Conservation (phyloP, 2,888 invertebrate species). For the Nomada flava region DNA sequence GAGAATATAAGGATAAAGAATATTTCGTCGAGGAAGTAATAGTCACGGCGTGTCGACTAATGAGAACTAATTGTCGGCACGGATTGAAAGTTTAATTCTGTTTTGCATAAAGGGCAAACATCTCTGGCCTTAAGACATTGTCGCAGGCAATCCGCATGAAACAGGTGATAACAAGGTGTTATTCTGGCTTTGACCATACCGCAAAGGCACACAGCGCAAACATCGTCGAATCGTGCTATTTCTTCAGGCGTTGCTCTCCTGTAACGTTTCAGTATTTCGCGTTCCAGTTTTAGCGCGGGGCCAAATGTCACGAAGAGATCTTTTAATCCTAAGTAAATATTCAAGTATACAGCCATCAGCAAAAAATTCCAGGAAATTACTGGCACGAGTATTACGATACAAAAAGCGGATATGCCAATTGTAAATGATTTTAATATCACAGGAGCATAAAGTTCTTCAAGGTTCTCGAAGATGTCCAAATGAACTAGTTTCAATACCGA, state of each 20-base stretch:
- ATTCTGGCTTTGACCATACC: constrained; percentile 89
- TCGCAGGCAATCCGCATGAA: constrained; percentile 91
- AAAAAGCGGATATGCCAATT: constrained; percentile 86
- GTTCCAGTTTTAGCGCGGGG: constrained; percentile 86
- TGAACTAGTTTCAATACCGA: constrained; percentile 86
- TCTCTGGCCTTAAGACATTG: constrained; percentile 89
- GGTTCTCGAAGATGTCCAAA: constrained; percentile 88
- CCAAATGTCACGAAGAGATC: constrained; percentile 87
- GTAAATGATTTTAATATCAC: constrained; percentile 88
- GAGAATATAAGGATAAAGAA: no score
- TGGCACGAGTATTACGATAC: constrained; percentile 86
- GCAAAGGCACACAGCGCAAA: constrained; percentile 91
- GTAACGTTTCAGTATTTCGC: constrained; percentile 87
- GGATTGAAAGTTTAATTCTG: constrained; percentile 86
- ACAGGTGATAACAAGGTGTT: constrained; percentile 92
- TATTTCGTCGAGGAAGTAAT: no score
- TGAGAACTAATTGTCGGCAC: not conserved
- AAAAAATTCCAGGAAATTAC: constrained; percentile 87
- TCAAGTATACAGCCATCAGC: constrained; percentile 87
- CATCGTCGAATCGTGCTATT: constrained; percentile 89
- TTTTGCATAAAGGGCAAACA: constrained; percentile 91
- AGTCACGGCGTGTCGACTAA: not conserved
- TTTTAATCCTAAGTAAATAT: constrained; percentile 88
- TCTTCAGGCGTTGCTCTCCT: constrained; percentile 88
- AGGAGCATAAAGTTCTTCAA: constrained; percentile 89